phyloP scores from a whole-genome alignment of 1,140 invertebrate genomes.

The Amphibalanus amphitrite region DNA sequence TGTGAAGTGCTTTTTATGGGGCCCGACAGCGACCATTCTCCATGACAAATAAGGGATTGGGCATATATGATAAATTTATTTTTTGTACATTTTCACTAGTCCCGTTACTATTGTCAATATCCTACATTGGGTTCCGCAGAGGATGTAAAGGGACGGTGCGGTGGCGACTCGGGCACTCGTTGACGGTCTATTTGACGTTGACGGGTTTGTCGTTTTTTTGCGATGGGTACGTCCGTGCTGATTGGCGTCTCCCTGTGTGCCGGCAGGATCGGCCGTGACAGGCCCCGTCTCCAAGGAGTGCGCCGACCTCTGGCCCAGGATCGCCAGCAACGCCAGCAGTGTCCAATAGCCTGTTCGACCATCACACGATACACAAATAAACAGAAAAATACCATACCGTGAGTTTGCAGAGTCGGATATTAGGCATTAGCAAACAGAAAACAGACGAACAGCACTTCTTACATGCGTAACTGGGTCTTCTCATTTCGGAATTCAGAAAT shows the following conservation, averaged over 20 bases:
- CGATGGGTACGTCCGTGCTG: too few species aligned
- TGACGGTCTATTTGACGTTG: not conserved
- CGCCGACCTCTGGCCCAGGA: constrained; percentile 98
- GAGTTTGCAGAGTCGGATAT: too few species aligned
- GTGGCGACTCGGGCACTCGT: not conserved
- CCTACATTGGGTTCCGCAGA: not conserved
- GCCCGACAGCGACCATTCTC: too few species aligned
- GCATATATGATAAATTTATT: too few species aligned
- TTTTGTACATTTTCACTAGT: too few species aligned
- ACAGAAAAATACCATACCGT: too few species aligned
- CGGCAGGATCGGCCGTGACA: constrained; percentile 80
- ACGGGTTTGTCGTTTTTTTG: not conserved
- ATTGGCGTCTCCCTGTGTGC: not conserved
- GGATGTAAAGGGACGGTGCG: not conserved
- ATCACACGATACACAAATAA: not conserved
- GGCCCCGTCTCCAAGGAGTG: constrained; percentile 99
- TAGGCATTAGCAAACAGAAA: too few species aligned
- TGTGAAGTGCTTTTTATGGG: too few species aligned
- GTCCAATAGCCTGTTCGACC: constrained; percentile 30
- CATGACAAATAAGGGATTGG: too few species aligned
- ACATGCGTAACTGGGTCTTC: too few species aligned
- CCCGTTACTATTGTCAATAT: not conserved
- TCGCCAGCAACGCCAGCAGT: constrained; percentile 93
- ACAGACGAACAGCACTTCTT: too few species aligned
- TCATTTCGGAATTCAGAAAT: too few species aligned